These are phyloP conservation scores for Drosophila maculinotata DNA, from an alignment of 2,888 invertebrate species.

Conservation along the genomic window DNA sequence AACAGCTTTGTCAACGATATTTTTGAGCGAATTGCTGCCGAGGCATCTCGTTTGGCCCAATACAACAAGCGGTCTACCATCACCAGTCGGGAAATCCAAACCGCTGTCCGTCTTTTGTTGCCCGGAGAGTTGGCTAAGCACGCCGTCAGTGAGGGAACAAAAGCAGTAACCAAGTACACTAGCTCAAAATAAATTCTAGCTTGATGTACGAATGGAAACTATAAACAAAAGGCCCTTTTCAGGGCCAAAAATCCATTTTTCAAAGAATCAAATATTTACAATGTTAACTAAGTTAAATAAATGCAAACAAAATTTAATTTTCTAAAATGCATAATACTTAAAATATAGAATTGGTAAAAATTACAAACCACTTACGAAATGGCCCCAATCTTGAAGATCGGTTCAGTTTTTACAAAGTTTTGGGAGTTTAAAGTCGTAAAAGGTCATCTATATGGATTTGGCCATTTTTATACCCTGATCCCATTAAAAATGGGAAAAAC, in stretches of 20 bases:
- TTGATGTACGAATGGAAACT: neutral
- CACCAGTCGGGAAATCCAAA: constrained; percentile 62
- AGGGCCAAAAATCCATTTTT: constrained; percentile 37
- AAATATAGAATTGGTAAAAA: no score
- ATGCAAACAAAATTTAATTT: no score
- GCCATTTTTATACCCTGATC: no score
- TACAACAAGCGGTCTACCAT: constrained; percentile 60
- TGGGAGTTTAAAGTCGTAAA: no score
- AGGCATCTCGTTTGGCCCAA: constrained; percentile 88
- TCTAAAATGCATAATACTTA: no score
- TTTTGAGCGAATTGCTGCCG: constrained; percentile 89
- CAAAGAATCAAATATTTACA: constrained; percentile 30
- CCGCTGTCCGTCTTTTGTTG: constrained; percentile 55
- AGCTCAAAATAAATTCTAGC: constrained; percentile 51
- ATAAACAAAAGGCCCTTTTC: constrained; percentile 43
- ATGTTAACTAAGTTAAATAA: neutral
- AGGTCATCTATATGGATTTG: no score
- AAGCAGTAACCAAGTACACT: constrained; percentile 60
- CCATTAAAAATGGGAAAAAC: no score
- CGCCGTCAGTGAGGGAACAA: constrained; percentile 58
- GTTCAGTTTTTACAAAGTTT: no score
- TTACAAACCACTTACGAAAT: no score
- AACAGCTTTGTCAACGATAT: constrained; percentile 91
- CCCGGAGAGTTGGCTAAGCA: constrained; percentile 62
- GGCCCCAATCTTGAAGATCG: no score